Percentiles rank a stretch among this genome's conserved stretches.
These are phyloP conservation scores for Oreohelix idahoensis DNA, from an alignment of 1,140 invertebrate genomes.

Conservation along the genomic window DNA sequence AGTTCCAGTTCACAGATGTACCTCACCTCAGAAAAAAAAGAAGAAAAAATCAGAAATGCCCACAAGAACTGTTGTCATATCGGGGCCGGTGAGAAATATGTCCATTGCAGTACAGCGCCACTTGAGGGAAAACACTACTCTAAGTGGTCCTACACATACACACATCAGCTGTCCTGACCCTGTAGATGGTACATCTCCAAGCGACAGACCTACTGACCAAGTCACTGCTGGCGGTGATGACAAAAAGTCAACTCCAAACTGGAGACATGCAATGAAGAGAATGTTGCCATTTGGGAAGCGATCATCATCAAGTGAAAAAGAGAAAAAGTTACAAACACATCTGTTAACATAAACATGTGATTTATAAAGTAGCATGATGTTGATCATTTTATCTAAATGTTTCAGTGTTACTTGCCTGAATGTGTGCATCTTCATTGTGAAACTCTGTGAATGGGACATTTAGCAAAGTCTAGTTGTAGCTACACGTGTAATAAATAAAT, in stretches of 20 bases:
- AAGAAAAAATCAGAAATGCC: not conserved
- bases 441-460: too few species aligned
- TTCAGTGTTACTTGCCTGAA: too few species aligned
- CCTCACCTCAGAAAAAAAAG: not conserved
- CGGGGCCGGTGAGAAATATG: constrained; percentile 6
- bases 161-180: not conserved
- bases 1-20: not conserved
- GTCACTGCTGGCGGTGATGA: not conserved
- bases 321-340: not conserved
- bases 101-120: constrained; percentile 8
- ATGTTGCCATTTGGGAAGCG: not conserved
- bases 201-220: not conserved
- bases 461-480: too few species aligned
- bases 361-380: too few species aligned
- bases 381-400: too few species aligned
- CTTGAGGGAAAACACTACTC: not conserved
- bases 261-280: not conserved
- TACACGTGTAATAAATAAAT: too few species aligned
- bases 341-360: not conserved
- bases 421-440: too few species aligned
- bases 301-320: not conserved
- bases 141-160: not conserved
- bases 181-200: not conserved
- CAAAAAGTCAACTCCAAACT: not conserved
- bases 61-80: constrained; percentile 22